Base-by-base conservation (phyloP, 2,888 invertebrate genomes). In the Pomacea canaliculata region DNA sequence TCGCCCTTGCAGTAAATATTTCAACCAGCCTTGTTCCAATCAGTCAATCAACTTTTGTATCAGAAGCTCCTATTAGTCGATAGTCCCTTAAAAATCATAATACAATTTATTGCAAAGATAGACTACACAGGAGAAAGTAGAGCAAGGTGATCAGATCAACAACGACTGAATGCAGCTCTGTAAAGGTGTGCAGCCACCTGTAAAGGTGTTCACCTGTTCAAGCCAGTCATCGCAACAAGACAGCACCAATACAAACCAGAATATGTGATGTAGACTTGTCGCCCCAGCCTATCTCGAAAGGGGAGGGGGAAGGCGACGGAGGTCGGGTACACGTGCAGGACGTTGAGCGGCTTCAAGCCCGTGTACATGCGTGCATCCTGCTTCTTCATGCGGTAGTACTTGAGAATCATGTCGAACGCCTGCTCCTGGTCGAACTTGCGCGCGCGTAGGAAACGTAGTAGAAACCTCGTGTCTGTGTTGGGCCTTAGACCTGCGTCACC, bases 361-460 rank as follows among this genome's bases (percentile, higher is more conserved):
- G 83, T 81, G 80, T 90, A 90, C n/a, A 91, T 74, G 37, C 89
- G 87, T 23, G 84, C 78, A 80, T 88, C 86, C 62, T 88, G 85
- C 3, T 82, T 83, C 23, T 88, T 85, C 83, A 90, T 85, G 66
- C 83, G 83, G 81, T 89, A 91, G 82, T 91, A 90, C 66, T 87
- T 86, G 63, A 89, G 80, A 60, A 90, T 73, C n/a, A 96, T 92
- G 81, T 94, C 94, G 79, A 93, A 92, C 0, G 97, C 94, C 85
- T 96, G 95, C 82, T 96, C 95, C 10, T 96, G 95, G 89, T 97
- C 96, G 91, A 94, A 97, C 91, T 97, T 97, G 91, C 95, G 94
- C 3, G 96, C 96, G 74, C 97, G 93, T 65, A 97, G 92, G 87
- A 96, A 97, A 74, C 96, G 92, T 16, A 96, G 91, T 0, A 97